Evolutionary conservation across 1,140 invertebrate genomes (phyloP).

Genomic region (Bombus cullumanus): DNA sequence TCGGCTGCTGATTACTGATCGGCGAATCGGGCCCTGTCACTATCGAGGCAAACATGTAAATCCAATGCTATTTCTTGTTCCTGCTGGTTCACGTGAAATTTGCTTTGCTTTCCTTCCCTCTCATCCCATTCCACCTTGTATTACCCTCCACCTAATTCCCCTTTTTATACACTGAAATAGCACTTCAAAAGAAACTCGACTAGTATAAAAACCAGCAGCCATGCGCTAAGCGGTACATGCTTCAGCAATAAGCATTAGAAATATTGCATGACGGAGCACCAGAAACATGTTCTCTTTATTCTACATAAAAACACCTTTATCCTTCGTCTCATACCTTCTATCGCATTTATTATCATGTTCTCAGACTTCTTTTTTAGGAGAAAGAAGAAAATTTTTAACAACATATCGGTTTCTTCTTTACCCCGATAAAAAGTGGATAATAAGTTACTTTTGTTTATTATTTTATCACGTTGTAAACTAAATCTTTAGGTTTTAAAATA

Average conservation of each 20-base stretch:
- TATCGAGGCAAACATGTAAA: slow-evolving; percentile 80
- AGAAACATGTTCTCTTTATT: slow-evolving; percentile 21
- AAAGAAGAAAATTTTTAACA: not conserved
- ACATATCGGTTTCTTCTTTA: not conserved
- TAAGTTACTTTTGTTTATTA: not conserved
- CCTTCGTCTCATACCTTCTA: slow-evolving; percentile 1
- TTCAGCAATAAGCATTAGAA: slow-evolving; percentile 60
- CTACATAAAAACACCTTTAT: slow-evolving; percentile 12
- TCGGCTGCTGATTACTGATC: slow-evolving; percentile 77
- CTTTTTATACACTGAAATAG: slow-evolving; percentile 47
- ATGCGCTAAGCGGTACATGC: slow-evolving; percentile 68
- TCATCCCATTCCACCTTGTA: slow-evolving; percentile 29
- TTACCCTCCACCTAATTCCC: slow-evolving; percentile 61
- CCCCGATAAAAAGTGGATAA: not conserved
- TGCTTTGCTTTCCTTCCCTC: slow-evolving; percentile 9
- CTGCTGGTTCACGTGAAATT: not conserved
- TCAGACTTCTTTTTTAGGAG: not conserved
- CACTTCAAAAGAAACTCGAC: slow-evolving; percentile 40
- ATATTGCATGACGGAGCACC: slow-evolving; percentile 51
- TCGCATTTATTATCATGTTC: slow-evolving; percentile 19
- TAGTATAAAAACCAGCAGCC: slow-evolving; percentile 51
- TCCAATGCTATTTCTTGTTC: slow-evolving; percentile 69
- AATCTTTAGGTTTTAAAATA: not conserved
- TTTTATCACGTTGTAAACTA: not conserved
- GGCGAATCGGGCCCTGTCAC: slow-evolving; percentile 77